phyloP scores from a whole-genome alignment of 2,113 vertebrate species.

The Bothrops jararaca region DNA sequence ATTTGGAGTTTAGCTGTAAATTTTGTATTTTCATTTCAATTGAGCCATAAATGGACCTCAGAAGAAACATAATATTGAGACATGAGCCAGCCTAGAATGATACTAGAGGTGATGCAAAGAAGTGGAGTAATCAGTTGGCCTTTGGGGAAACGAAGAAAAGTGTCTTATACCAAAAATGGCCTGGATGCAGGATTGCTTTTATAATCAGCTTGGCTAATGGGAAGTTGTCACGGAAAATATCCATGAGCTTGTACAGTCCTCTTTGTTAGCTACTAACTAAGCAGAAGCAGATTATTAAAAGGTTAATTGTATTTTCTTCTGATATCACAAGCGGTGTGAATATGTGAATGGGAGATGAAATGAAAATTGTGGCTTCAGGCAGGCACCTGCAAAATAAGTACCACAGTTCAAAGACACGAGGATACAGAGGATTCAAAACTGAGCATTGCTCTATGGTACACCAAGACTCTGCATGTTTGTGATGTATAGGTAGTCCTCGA shows the following conservation, averaged over 20 bases:
- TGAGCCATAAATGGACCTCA: not conserved
- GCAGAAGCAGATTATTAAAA: slow-evolving; percentile 5
- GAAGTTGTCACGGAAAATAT: not conserved
- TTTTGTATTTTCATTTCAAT: not conserved
- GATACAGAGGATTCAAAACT: not conserved
- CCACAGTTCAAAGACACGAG: not conserved
- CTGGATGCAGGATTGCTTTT: not conserved
- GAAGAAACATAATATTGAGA: not conserved
- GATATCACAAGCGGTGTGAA: not conserved
- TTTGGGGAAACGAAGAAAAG: not conserved
- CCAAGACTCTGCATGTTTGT: not conserved
- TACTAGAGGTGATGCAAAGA: not conserved
- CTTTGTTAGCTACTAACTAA: not conserved
- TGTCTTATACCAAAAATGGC: not conserved
- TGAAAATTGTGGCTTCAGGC: not conserved
- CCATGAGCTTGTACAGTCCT: not conserved
- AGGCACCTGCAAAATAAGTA: not conserved
- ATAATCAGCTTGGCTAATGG: not conserved
- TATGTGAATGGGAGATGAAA: not conserved
- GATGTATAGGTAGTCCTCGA: not conserved
- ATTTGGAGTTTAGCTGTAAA: not conserved
- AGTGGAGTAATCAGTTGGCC: not conserved
- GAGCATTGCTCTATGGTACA: not conserved
- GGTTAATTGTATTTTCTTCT: not conserved
- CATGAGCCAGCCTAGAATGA: not conserved